Base-by-base conservation (phyloP, 2,113 vertebrate species). In the Thalassarche chlororhynchos region DNA sequence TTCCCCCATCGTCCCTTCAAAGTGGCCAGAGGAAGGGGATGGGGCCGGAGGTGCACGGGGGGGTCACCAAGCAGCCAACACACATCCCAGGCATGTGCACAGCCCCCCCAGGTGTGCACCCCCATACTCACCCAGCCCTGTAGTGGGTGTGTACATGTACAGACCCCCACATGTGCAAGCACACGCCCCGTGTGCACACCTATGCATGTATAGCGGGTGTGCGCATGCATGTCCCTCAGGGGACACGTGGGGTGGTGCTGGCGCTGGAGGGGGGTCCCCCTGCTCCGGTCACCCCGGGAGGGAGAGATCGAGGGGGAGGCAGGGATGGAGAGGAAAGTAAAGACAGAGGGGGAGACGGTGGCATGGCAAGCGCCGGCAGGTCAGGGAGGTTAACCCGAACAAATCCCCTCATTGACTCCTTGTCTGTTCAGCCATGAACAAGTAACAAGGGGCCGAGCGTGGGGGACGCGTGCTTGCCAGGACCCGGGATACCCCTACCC, bases 401-500 rank as follows among this genome's bases (percentile, higher is more conserved):
- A 97, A 95, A 93, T 96, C 91, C 21, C 10, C 52, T 90, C 93
- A 82, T 96, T 93, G 91, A 93, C 83, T 91, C 83, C 21, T 79
- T 95, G 95, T 79, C 86, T 92, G 83, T 49, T 97, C 89, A 96
- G 66, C 91, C 86, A 16, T 92, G 83, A 95, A 79, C 6, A 0
- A 92, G 32, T 46, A 83, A 70, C 46, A 78, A 92, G 89, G 72
- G 74, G 70, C 65, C 3, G 29, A 78, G 60, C 2, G 0, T 8
- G 29, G 47, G 61, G 70, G 38, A 83, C 1, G 2, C 1, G 0
- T 0, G 0, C 17, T 69, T 0, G 0, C 60, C 3, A 0, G 55
- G 31, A 88, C 58, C 40, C 2, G 1, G 31, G 24, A 40, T 19
- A 5, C 11, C 26, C 2, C 14, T 23, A 3, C 25, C 61, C 0